Conservation (phyloP, 2,797 vertebrate genomes). For the Eurystomus glaucurus region DNA sequence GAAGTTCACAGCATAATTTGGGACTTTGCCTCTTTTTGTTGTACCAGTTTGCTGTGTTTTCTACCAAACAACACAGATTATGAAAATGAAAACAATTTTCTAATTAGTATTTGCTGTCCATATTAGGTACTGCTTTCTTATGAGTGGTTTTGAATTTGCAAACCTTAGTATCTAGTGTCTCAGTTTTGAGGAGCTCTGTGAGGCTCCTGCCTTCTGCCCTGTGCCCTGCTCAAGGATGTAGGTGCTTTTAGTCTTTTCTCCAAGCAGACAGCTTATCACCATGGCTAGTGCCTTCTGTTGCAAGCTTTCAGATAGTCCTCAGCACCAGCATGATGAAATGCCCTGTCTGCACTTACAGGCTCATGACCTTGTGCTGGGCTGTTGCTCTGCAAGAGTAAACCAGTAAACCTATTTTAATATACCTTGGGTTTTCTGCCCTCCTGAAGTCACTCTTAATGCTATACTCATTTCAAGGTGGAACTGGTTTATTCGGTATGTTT, state of each 20-base stretch:
- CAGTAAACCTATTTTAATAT: not conserved
- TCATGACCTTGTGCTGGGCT: not conserved
- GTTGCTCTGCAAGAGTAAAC: not conserved
- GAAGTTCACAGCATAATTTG: not conserved
- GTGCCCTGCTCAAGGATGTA: not conserved
- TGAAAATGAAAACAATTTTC: not conserved
- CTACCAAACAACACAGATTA: not conserved
- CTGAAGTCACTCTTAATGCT: not conserved
- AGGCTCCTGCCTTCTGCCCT: not conserved
- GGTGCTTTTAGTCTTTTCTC: not conserved
- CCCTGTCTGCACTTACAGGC: not conserved
- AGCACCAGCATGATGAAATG: not conserved
- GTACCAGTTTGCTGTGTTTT: not conserved
- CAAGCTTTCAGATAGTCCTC: not conserved
- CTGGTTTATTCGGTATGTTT: not conserved
- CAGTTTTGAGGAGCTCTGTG: not conserved
- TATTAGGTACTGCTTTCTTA: not conserved
- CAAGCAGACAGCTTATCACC: not conserved
- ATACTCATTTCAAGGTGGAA: not conserved
- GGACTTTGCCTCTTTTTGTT: not conserved
- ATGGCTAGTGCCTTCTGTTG: not conserved
- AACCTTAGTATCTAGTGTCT: not conserved
- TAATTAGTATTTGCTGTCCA: not conserved
- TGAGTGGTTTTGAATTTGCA: not conserved
- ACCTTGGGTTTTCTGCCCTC: not conserved